Evolutionary conservation across 2,113 vertebrate species (phyloP), one percentile per base, ranked within the genome.

Genomic region (Phaetusa simplex): DNA sequence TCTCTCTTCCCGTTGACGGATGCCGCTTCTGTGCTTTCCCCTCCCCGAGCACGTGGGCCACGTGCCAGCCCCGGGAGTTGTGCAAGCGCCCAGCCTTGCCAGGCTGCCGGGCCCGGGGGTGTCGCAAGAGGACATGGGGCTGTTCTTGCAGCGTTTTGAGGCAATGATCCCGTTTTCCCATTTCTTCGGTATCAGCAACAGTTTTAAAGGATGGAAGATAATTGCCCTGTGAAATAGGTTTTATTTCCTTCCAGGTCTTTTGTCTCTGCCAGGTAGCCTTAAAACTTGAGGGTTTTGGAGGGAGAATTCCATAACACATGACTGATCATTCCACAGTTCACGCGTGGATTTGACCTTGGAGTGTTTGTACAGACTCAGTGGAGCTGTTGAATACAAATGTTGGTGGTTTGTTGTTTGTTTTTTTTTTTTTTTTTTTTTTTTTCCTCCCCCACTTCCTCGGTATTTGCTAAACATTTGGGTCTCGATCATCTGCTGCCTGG

Each of bases 401-500:
- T 43, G 27, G 40, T 62, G 40, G 38, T 40, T 29, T 40, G 18
- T 27, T 61, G 56, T 56, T 27, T 61, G 56, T 56, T 56, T 34
- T 34, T 22, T 12, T 7, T 58, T 56, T n/a, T 14, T 8, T 20
- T 56, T n/a, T 36, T n/a, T n/a, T 26, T 11, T 17, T 30, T 61
- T 50, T 59, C 66, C 86, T 40, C 42, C 42, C 42, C 72, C 52
- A 42, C 55, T 83, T 80, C 65, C 22, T 72, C 6, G 7, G 32
- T 88, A 90, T 93, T 94, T 96, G 76, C 76, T 92, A 86, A 95
- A 81, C 52, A 82, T 83, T 83, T 81, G 69, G 30, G 72, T 83
- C 82, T 78, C 0, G 0, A 36, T 90, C 71, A 53, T 96, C 92
- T 94, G 79, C 91, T 80, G 82, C 78, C 84, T 43, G 81, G 73